These are phyloP conservation scores for Gerris lacustris DNA, from an alignment of 2,888 invertebrate genomes.

Conservation along the genomic window DNA sequence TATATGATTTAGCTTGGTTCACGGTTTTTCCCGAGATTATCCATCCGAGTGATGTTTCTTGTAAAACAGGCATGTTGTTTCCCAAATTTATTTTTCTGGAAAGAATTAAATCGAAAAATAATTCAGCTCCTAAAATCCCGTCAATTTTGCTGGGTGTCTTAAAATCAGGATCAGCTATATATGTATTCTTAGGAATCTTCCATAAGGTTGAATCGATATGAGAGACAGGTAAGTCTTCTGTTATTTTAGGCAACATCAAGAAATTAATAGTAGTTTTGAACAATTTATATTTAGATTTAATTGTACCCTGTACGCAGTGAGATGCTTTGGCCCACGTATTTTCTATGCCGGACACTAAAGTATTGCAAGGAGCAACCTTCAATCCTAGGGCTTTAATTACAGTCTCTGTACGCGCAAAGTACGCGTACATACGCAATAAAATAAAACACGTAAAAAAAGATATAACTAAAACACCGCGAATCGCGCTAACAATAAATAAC, in stretches of 20 bases:
- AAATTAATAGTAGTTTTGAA: too few species aligned
- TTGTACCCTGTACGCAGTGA: neutral
- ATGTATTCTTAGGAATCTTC: conserved; percentile 9
- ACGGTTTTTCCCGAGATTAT: conserved; percentile 10
- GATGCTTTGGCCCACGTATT: neutral
- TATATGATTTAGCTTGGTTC: too few species aligned
- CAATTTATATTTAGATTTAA: neutral
- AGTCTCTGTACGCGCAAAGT: too few species aligned
- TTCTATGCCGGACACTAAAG: neutral
- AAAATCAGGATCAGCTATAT: conserved; percentile 11
- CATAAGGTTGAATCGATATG: neutral
- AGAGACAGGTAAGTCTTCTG: conserved; percentile 4
- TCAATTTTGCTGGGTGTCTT: neutral
- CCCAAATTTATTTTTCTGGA: neutral
- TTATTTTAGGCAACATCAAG: conserved; percentile 9
- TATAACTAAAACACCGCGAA: too few species aligned
- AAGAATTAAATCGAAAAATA: conserved; percentile 11
- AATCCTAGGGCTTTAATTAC: conserved; percentile 1
- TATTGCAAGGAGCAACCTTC: neutral
- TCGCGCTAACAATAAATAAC: too few species aligned
- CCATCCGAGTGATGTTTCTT: conserved; percentile 8
- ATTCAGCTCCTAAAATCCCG: conserved; percentile 9
- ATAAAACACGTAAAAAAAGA: too few species aligned
- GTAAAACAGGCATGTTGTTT: neutral
- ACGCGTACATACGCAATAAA: too few species aligned